phyloP scores from a whole-genome alignment of 2,797 vertebrate genomes.

The Manis crassicaudata region DNA sequence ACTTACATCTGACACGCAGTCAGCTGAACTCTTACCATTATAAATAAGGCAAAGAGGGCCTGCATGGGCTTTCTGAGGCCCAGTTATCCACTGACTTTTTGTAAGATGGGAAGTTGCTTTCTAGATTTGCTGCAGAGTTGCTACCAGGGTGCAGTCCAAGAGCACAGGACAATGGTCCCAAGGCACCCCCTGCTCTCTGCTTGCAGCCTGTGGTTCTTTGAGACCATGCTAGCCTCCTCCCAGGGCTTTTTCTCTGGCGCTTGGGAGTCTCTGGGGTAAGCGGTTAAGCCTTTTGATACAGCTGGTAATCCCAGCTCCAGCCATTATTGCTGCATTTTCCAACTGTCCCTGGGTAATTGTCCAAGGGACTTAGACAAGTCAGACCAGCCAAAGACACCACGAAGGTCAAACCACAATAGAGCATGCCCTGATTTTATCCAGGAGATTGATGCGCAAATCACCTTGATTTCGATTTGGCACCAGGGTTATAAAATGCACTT shows the following conservation, averaged over 20 bases:
- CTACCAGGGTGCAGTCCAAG: neutral
- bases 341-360: conserved; percentile 84
- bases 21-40: conserved; percentile 5
- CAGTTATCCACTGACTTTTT: neutral
- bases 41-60: conserved; percentile 22
- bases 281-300: conserved; percentile 76
- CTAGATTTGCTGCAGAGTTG: conserved; percentile 32
- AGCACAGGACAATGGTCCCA: neutral
- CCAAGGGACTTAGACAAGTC: conserved; percentile 84
- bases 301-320: conserved; percentile 81
- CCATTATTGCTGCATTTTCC: conserved; percentile 83
- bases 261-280: conserved; percentile 42
- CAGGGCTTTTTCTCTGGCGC: conserved; percentile 44
- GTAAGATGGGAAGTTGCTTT: neutral
- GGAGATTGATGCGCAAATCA: conserved; percentile 89
- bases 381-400: conserved; percentile 87
- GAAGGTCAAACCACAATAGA: conserved; percentile 87
- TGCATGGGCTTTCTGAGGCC: conserved; percentile 14
- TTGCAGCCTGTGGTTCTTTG: conserved; percentile 29
- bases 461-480: conserved; percentile 86
- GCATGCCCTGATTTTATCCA: conserved; percentile 88
- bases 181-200: neutral
- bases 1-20: conserved; percentile 47
- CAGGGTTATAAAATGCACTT: conserved; percentile 86
- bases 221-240: conserved; percentile 49